These are phyloP conservation scores for Lysiphlebus fabarum DNA, from an alignment of 1,140 invertebrate genomes.

Conservation along the genomic window DNA sequence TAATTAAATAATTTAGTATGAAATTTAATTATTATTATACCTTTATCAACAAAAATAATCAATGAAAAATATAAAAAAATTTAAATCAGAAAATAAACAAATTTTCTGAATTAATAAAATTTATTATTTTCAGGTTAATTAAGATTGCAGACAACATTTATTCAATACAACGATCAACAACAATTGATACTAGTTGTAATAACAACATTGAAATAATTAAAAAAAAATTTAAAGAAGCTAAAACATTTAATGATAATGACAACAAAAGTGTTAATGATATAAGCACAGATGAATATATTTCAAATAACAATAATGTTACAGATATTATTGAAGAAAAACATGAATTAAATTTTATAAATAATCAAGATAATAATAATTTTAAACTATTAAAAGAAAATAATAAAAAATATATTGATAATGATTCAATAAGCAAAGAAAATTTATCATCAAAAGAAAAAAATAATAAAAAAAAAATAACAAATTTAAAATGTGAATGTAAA, in stretches of 20 bases:
- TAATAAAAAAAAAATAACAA: not conserved
- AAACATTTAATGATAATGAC: not conserved
- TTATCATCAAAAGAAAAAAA: conserved; percentile 16
- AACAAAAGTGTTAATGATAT: too few species aligned
- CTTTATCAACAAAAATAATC: not conserved
- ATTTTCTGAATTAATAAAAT: conserved; percentile 25
- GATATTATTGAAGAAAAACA: too few species aligned
- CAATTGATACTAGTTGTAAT: not conserved
- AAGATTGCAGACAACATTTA: conserved; percentile 10
- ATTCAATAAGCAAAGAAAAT: too few species aligned
- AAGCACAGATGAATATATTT: conserved; percentile 24
- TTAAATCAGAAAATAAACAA: conserved; percentile 9
- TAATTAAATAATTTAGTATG: too few species aligned
- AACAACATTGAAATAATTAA: conserved; percentile 6
- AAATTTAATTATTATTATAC: not conserved
- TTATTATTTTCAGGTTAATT: conserved; percentile 36
- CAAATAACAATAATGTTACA: too few species aligned
- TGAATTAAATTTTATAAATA: too few species aligned
- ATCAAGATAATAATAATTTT: too few species aligned
- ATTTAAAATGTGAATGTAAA: not conserved
- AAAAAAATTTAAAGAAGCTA: not conserved
- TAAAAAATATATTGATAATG: too few species aligned
- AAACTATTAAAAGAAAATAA: too few species aligned
- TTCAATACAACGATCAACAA: conserved; percentile 6
- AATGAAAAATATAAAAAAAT: too few species aligned